Evolutionary conservation across 2,888 invertebrate genomes (phyloP).

Genomic region (Lacanobia wlatinum): DNA sequence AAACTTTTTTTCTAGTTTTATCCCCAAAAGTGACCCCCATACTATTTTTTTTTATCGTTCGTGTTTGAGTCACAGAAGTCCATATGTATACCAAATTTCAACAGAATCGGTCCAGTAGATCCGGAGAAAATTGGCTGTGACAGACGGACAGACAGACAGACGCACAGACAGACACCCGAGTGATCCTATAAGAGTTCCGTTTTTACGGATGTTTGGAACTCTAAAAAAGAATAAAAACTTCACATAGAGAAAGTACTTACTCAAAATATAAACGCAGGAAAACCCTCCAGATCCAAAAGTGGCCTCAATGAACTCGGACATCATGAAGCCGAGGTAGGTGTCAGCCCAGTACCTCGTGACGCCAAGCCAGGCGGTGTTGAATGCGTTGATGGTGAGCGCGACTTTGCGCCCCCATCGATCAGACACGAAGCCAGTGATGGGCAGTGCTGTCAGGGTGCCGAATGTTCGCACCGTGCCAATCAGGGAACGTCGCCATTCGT

Average conservation of each 20-base stretch:
- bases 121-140: too few relatives aligned
- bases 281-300: slow-evolving; percentile 92
- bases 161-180: too few relatives aligned
- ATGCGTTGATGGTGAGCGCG: slow-evolving; percentile 89
- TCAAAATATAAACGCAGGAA: slow-evolving; percentile 93
- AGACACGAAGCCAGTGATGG: slow-evolving; percentile 92
- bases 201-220: too few relatives aligned
- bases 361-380: slow-evolving; percentile 92
- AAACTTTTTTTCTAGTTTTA: too few relatives aligned
- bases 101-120: too few relatives aligned
- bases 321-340: slow-evolving; percentile 92
- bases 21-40: too few relatives aligned
- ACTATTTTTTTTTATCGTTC: too few relatives aligned
- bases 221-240: too few relatives aligned
- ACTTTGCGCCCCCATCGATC: slow-evolving; percentile 93
- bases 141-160: too few relatives aligned
- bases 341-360: slow-evolving; percentile 90
- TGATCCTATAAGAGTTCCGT: too few relatives aligned
- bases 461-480: slow-evolving; percentile 93
- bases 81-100: too few relatives aligned
- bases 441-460: slow-evolving; percentile 92
- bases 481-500: slow-evolving; percentile 93
- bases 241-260: slow-evolving; percentile 79
- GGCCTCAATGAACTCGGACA: slow-evolving; percentile 93
- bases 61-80: too few relatives aligned